Percentiles rank a stretch among this genome's conserved stretches.
These are phyloP conservation scores for Takifugu ocellatus DNA, from an alignment of 2,797 vertebrate species.

Conservation along the genomic window DNA sequence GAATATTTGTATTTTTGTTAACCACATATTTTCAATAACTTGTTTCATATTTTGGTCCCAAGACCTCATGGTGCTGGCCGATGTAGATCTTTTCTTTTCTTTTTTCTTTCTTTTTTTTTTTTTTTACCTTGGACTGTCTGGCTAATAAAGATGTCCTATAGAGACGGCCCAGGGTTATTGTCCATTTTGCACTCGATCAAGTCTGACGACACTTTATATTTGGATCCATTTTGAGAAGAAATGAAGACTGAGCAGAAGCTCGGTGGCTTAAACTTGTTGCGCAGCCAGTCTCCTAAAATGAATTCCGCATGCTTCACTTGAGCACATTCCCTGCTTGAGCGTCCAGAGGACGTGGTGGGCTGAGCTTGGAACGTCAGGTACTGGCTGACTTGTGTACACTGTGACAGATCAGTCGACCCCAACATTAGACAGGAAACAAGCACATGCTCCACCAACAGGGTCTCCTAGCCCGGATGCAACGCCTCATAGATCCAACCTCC, in stretches of 20 bases:
- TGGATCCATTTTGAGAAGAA: not conserved
- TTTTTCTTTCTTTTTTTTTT: not conserved
- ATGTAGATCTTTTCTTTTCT: constrained; percentile 6
- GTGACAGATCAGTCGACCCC: constrained; percentile 38
- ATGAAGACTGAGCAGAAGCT: not conserved
- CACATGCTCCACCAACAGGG: constrained; percentile 62
- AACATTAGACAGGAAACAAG: constrained; percentile 44
- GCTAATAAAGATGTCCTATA: constrained; percentile 28
- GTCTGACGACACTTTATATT: constrained; percentile 14
- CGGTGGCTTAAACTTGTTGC: not conserved
- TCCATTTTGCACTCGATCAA: constrained; percentile 24
- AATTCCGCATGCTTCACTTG: constrained; percentile 55
- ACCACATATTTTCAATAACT: constrained; percentile 57
- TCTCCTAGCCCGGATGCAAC: constrained; percentile 70
- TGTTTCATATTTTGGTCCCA: constrained; percentile 41
- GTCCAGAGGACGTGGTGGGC: not conserved
- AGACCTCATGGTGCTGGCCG: constrained; percentile 31
- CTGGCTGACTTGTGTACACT: constrained; percentile 24
- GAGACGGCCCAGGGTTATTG: constrained; percentile 11
- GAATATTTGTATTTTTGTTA: constrained; percentile 63
- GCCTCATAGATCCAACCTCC: constrained; percentile 83
- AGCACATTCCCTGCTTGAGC: constrained; percentile 51
- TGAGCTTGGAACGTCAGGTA: constrained; percentile 24
- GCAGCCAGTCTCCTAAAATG: constrained; percentile 16
- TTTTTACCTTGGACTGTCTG: constrained; percentile 40